Evolutionary conservation across 2,888 invertebrate species (phyloP), one percentile per base, ranked within the genome.

Genomic region (Craniophora ligustri): DNA sequence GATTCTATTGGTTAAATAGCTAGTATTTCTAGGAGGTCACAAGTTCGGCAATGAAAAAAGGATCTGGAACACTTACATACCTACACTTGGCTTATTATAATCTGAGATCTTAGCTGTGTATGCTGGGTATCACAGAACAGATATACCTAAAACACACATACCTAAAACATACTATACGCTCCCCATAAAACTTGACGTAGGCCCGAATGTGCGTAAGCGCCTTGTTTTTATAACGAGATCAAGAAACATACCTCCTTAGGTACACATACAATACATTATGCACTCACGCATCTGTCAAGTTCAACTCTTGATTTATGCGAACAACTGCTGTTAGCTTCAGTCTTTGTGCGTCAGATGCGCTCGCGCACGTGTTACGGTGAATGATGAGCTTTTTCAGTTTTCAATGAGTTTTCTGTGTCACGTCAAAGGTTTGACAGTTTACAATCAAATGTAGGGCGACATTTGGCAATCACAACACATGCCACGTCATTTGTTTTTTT

Each of bases 221-320:
- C 13, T 16, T 63, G 54, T 67, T 62, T 67, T 62, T 62, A 51
- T 57, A 56, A 55, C 38, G 45, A 46, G 49, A 63, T 47, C 39
- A 66, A 60, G 42, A 53, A 34, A 35, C 19, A 28, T 55, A n/a
- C n/a, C n/a, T n/a, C n/a, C n/a, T n/a, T n/a, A n/a, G n/a, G n/a
- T n/a, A n/a, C 46, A 42, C 42, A 31, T 51, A 54, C 64, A 42
- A n/a, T 45, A 44, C 55, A 53, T 47, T 61, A 55, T 72, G 72
- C 67, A 72, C 50, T 54, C 41, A 75, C 75, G 74, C 76, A 39
- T 46, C 81, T 81, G 84, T 83, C 85, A 86, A 84, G 85, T 83
- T 83, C 75, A 26, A 76, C 70, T 71, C 76, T 73, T 85, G 84
- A 89, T 88, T 87, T 85, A 89, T 84, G 67, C 57, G 66, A 53